Base-by-base conservation (phyloP, 1,140 invertebrate species). In the Stegodyphus dumicola region DNA sequence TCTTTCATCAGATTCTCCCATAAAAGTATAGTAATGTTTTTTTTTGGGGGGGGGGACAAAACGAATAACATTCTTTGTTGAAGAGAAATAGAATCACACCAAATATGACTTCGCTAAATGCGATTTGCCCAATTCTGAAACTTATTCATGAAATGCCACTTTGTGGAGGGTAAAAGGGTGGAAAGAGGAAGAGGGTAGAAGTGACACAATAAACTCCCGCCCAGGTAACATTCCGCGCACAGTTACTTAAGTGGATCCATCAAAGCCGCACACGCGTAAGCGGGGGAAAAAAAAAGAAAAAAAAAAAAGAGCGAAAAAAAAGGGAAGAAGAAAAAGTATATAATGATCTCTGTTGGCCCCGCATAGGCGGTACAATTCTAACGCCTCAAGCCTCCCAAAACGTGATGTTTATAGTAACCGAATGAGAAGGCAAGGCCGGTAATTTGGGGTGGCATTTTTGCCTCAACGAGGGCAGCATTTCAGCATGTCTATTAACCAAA, bases 361-460 rank as follows among this genome's bases (percentile, higher is more conserved):
- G 17, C 67, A 17, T 33, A 49, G 48, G 79, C 56, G 78, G 78
- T 56, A 15, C 77, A 33, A 65, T 49, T 17, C 53, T 74, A 65
- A 74, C 79, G 79, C 79, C 79, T 81, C 54, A 70, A 81, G 79
- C 70, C 18, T 18, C 18, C 77, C 17, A 74, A 33, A 74, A 81
- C 79, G 79, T 81, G 79, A 81, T 81, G 79, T 81, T 73, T 74
- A 74, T 73, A 49, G 79, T 81, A 64, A 78, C 65, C 65, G 67
- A 80, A 80, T 60, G 79, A 60, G 49, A 74, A 74, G 79, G 69
- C 65, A 54, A 65, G 70, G 79, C 69, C 67, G 79, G 74, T 81
- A 73, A 74, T 81, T 81, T 74, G 70, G 71, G 79, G 79, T 66
- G 79, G 79, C 79, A 81, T 81, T 81, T 65, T 51, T 52, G 67